A percentile compares a stretch with the other conserved stretches of the same genome.
Conservation (phyloP, 2,113 vertebrate species). For the Ifrita kowaldi region DNA sequence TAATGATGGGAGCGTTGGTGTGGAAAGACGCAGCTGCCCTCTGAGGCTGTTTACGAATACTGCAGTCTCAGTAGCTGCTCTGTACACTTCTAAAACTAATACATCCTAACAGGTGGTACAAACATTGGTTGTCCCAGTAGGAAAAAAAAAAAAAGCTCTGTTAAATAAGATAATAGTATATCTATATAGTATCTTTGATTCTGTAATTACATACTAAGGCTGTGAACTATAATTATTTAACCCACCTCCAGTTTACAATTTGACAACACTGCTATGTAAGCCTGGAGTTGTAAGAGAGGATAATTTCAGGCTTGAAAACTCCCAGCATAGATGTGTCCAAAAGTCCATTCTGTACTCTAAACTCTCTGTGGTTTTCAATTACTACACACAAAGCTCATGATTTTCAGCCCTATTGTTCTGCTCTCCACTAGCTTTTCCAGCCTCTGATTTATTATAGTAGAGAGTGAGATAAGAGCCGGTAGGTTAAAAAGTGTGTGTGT, state of each 20-base stretch:
- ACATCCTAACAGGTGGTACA: neutral
- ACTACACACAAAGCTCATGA: neutral
- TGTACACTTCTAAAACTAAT: neutral
- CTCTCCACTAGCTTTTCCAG: neutral
- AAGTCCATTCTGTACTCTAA: conserved; percentile 6
- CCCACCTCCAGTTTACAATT: neutral
- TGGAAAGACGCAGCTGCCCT: neutral
- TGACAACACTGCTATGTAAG: neutral
- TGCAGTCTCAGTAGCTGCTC: neutral
- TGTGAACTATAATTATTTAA: neutral
- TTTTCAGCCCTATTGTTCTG: neutral
- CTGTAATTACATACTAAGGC: neutral
- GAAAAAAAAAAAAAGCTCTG: neutral
- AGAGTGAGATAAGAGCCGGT: neutral
- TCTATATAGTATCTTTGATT: neutral
- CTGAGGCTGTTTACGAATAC: neutral
- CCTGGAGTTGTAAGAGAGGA: neutral
- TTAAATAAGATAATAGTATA: neutral
- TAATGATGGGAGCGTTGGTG: neutral
- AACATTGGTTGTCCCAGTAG: neutral
- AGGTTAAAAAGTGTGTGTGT: neutral
- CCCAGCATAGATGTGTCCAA: neutral
- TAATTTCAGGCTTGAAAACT: conserved; percentile 3
- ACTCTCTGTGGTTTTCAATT: conserved; percentile 25
- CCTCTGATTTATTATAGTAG: conserved; percentile 12